Evolutionary conservation across 2,888 invertebrate genomes (phyloP).

Genomic region (Luffia ferchaultella): DNA sequence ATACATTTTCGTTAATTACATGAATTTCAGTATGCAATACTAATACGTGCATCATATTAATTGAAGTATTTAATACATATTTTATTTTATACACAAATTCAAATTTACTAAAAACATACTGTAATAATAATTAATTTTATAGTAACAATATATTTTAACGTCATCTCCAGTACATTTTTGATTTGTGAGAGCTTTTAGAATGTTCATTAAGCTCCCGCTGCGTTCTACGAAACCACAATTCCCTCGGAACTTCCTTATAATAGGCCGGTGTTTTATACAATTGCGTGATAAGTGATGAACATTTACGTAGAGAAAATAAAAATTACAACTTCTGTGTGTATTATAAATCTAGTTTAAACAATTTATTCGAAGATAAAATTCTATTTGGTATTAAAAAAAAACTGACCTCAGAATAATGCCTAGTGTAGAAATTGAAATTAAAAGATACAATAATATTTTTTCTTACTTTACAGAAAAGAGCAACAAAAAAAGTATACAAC

Average conservation of each 20-base stretch:
- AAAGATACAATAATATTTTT: too few species aligned
- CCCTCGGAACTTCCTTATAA: conserved; percentile 4
- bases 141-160: too few species aligned
- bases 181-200: conserved; percentile 5
- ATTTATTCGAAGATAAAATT: too few species aligned
- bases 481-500: too few species aligned
- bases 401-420: too few species aligned
- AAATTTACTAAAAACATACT: too few species aligned
- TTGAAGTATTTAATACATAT: background rate
- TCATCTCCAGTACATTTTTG: background rate
- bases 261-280: conserved; percentile 5
- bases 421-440: too few species aligned
- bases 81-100: too few species aligned
- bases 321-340: background rate
- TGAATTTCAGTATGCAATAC: background rate
- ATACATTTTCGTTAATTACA: background rate
- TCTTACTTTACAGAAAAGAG: too few species aligned
- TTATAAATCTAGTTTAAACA: too few species aligned
- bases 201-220: conserved; percentile 7
- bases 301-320: background rate
- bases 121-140: too few species aligned
- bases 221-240: conserved; percentile 7
- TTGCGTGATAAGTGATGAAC: conserved; percentile 3
- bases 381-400: too few species aligned
- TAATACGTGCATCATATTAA: background rate